These are phyloP conservation scores for Uloborus diversus DNA, from an alignment of 1,140 invertebrate species.

Conservation along the genomic window DNA sequence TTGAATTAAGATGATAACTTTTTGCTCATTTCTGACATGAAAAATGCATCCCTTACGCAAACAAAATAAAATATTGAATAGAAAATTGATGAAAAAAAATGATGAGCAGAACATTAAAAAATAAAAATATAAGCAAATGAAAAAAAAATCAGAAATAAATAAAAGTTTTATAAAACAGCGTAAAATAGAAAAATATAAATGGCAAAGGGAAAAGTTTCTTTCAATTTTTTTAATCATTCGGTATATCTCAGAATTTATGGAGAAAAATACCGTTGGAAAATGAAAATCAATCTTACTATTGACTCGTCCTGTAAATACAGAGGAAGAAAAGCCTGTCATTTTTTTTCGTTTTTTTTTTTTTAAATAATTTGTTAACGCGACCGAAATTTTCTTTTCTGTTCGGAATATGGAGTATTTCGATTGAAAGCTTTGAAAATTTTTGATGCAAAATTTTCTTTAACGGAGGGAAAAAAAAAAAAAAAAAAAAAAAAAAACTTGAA, in stretches of 20 bases:
- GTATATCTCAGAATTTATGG: not conserved
- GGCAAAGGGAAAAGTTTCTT: not conserved
- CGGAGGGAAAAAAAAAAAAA: too few relatives aligned
- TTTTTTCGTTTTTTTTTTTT: too few relatives aligned
- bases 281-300: not conserved
- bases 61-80: conserved; percentile 20
- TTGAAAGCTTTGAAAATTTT: too few relatives aligned
- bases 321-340: too few relatives aligned
- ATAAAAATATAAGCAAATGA: not conserved
- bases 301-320: too few relatives aligned
- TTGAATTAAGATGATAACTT: not conserved
- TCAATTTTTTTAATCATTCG: conserved; percentile 13
- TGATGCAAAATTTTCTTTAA: too few relatives aligned
- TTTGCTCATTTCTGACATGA: conserved; percentile 19
- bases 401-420: too few relatives aligned
- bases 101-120: not conserved
- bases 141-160: not conserved
- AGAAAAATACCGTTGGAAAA: not conserved
- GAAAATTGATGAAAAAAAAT: not conserved
- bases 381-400: too few relatives aligned
- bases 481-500: too few relatives aligned
- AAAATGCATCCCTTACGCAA: conserved; percentile 30
- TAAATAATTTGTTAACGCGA: too few relatives aligned
- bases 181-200: conserved; percentile 21
- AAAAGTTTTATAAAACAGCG: not conserved